Evolutionary conservation across 1,140 invertebrate genomes (phyloP).

Genomic region (Listronotus oregonensis): DNA sequence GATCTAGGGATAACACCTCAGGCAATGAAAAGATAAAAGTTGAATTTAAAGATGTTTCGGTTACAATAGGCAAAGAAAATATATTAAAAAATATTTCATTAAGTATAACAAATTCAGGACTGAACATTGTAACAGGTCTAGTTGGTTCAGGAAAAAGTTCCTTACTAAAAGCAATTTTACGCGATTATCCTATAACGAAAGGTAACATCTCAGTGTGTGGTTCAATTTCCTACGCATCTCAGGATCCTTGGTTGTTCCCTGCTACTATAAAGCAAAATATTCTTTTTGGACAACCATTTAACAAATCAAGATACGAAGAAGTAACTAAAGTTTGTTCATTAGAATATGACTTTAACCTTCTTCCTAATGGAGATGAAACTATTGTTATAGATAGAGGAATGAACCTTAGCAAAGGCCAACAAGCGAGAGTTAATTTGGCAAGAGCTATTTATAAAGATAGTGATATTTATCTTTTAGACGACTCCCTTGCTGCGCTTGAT

Average conservation of each 20-base stretch:
- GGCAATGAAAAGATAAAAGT: conserved; percentile 66
- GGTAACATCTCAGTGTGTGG: conserved; percentile 66
- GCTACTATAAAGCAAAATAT: conserved; percentile 65
- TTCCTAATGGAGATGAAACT: conserved; percentile 75
- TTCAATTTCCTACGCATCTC: conserved; percentile 69
- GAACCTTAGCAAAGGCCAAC: conserved; percentile 83
- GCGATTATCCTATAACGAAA: conserved; percentile 67
- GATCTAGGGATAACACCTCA: conserved; percentile 3
- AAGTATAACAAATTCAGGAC: conserved; percentile 59
- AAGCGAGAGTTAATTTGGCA: conserved; percentile 87
- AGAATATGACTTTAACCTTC: conserved; percentile 70
- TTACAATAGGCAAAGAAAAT: conserved; percentile 47
- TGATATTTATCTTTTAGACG: conserved; percentile 81
- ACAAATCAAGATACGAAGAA: conserved; percentile 35
- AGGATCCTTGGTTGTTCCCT: conserved; percentile 74
- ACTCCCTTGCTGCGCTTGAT: conserved; percentile 83
- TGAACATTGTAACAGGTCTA: conserved; percentile 74
- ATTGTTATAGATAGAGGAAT: conserved; percentile 81
- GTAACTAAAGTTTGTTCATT: conserved; percentile 68
- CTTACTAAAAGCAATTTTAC: conserved; percentile 70
- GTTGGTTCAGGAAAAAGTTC: conserved; percentile 85
- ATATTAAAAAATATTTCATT: conserved; percentile 67
- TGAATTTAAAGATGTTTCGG: conserved; percentile 68
- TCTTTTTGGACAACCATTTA: conserved; percentile 61
- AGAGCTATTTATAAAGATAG: conserved; percentile 79